These are phyloP conservation scores for Melopsittacus undulatus DNA, from an alignment of 2,797 vertebrate species.

Conservation along the genomic window DNA sequence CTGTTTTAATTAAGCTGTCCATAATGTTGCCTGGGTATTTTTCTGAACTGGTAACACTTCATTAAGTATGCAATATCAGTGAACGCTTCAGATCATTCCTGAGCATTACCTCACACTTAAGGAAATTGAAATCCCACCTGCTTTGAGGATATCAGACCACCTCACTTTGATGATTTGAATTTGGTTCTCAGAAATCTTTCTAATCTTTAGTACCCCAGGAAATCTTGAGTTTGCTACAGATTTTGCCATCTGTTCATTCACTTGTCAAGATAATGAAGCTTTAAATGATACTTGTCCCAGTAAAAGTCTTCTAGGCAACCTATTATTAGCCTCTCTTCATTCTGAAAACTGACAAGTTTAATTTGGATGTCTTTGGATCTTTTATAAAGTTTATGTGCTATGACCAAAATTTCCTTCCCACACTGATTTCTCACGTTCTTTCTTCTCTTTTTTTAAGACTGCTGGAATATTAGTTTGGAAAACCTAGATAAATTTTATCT, in stretches of 20 bases:
- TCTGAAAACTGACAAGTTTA: conserved; percentile 25
- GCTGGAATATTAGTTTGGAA: conserved; percentile 20
- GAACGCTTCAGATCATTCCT: conserved; percentile 18
- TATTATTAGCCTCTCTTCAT: conserved; percentile 41
- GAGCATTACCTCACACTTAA: conserved; percentile 33
- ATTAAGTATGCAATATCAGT: conserved; percentile 6
- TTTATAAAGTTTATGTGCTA: conserved; percentile 6
- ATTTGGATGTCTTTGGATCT: conserved; percentile 12
- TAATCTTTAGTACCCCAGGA: neutral
- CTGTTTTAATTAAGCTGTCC: conserved; percentile 55
- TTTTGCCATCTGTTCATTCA: conserved; percentile 55
- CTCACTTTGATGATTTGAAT: conserved; percentile 5
- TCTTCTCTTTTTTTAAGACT: conserved; percentile 15
- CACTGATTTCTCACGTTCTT: neutral
- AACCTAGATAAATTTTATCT: conserved; percentile 35
- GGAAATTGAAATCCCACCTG: conserved; percentile 49
- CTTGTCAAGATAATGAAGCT: conserved; percentile 52
- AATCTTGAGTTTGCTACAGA: conserved; percentile 24
- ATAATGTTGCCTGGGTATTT: conserved; percentile 18
- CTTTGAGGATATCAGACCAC: conserved; percentile 6
- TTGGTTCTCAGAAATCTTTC: neutral
- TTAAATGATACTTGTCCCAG: conserved; percentile 43
- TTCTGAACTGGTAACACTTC: conserved; percentile 6
- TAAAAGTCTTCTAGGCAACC: conserved; percentile 8
- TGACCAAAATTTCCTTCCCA: conserved; percentile 39